Base-by-base conservation (phyloP, 1,140 invertebrate genomes). In the Musca vetustissima region DNA sequence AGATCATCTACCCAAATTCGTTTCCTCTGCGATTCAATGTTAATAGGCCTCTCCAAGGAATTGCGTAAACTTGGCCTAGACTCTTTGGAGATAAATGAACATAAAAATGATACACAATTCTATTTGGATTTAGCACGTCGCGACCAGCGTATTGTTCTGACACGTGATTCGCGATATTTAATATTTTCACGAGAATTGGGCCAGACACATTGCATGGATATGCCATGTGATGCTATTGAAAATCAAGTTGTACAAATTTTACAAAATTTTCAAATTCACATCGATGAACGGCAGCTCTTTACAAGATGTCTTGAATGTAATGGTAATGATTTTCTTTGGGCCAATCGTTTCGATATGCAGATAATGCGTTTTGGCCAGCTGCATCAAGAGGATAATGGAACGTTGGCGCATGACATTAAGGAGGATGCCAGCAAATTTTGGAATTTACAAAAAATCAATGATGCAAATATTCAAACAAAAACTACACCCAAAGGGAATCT, bases 271-370 rank as follows among this genome's bases (percentile, higher is more conserved):
- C 87, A 89, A 72, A 80, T 93, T 17, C 71, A 76, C 15, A 83
- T 92, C 9, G 85, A 82, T 9, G 80, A 85, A 68, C 77, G 84
- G 48, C 85, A 91, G 79, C 85, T 92, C 49, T 90, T 91, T 70
- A 89, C 87, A 73, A 83, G 89, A 59, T 92, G 91, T 78, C 84
- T 87, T 77, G 86, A 89, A 74, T 91, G 89, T 73, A 90, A 90
- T 75, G 73, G 82, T 50, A 84, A 86, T 69, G 83, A 84, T 68
- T 90, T 89, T 73, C 73, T 85, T 6, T 82, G 85, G 72, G 77
- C 88, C 9, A 74, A 82, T 3, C 76, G 75, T 64, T 70, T 77
- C 9, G 82, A 84, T 9, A 86, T 89, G 83, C 72, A 82, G 22
- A 55, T 24, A 25, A 28, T 69, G 61, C 74, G 73, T 50, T 71